phyloP scores from a whole-genome alignment of 2,113 vertebrate genomes.

The Amphiprion ocellaris region DNA sequence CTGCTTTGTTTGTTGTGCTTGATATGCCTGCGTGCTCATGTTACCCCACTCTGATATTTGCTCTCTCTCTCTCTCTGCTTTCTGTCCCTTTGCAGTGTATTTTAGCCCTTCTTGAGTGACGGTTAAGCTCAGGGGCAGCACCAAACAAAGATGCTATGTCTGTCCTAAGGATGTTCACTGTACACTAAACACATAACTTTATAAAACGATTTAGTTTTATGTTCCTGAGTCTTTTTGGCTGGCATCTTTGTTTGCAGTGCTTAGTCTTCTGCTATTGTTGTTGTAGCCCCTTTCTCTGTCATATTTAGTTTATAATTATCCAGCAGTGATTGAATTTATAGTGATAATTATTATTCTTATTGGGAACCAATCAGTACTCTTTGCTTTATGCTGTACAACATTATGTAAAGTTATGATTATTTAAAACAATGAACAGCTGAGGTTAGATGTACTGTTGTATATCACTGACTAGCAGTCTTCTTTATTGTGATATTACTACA shows the following conservation, averaged over 20 bases:
- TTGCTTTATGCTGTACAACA: not conserved
- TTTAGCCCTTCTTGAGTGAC: slow-evolving; percentile 39
- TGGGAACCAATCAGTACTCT: too few relatives aligned
- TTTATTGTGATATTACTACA: slow-evolving; percentile 5
- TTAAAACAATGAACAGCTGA: not conserved
- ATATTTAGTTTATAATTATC: not conserved
- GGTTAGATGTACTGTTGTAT: not conserved
- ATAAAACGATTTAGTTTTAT: slow-evolving; percentile 5
- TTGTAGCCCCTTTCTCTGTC: not conserved
- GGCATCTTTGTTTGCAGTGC: slow-evolving; percentile 54
- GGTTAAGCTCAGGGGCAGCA: slow-evolving; percentile 43
- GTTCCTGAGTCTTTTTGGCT: slow-evolving; percentile 13
- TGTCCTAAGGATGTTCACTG: not conserved
- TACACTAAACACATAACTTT: slow-evolving; percentile 10
- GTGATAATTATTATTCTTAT: too few relatives aligned
- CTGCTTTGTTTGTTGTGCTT: slow-evolving; percentile 69
- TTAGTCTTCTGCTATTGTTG: slow-evolving; percentile 10
- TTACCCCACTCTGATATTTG: slow-evolving; percentile 35
- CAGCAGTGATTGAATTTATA: not conserved
- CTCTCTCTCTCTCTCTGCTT: slow-evolving; percentile 34
- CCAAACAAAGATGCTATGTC: slow-evolving; percentile 69
- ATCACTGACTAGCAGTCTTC: not conserved
- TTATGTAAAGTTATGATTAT: not conserved
- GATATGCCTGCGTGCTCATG: slow-evolving; percentile 51
- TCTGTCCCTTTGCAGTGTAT: slow-evolving; percentile 43